Evolutionary conservation across 2,888 invertebrate species (phyloP).

Genomic region (Julus scandinavius): DNA sequence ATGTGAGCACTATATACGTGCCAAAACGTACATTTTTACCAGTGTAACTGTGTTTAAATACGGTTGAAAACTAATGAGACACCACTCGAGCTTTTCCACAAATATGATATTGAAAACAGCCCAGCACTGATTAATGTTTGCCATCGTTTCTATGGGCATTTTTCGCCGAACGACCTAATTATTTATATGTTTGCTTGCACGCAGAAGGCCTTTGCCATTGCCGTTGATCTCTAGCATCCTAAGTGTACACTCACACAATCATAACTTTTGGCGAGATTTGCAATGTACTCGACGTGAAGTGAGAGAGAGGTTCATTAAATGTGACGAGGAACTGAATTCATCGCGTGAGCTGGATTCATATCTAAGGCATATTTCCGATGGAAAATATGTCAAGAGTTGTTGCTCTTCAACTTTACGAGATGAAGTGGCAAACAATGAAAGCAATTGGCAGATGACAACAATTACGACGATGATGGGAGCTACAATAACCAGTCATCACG

Average conservation of each 20-base stretch:
- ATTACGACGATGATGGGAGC: conserved; percentile 13
- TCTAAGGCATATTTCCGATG: conserved; percentile 33
- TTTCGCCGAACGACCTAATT: neutral
- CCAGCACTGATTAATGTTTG: neutral
- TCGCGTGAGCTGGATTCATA: neutral
- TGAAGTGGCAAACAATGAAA: conserved; percentile 28
- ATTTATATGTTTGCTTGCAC: neutral
- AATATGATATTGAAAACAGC: neutral
- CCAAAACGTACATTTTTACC: neutral
- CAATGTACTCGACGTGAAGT: conserved; percentile 11
- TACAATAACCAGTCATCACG: neutral
- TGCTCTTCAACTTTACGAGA: conserved; percentile 30
- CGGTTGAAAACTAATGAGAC: neutral
- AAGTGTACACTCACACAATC: conserved; percentile 5
- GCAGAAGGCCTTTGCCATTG: neutral
- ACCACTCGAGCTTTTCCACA: neutral
- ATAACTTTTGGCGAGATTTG: conserved; percentile 39
- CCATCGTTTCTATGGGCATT: neutral
- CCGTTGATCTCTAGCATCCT: neutral
- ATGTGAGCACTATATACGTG: neutral
- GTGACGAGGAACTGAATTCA: neutral
- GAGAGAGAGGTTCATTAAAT: conserved; percentile 17
- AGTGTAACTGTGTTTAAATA: neutral
- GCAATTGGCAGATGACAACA: conserved; percentile 39
- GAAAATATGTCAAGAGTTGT: conserved; percentile 42